Base-by-base conservation (phyloP, 2,888 invertebrate genomes). In the Falcaria lacertinaria region DNA sequence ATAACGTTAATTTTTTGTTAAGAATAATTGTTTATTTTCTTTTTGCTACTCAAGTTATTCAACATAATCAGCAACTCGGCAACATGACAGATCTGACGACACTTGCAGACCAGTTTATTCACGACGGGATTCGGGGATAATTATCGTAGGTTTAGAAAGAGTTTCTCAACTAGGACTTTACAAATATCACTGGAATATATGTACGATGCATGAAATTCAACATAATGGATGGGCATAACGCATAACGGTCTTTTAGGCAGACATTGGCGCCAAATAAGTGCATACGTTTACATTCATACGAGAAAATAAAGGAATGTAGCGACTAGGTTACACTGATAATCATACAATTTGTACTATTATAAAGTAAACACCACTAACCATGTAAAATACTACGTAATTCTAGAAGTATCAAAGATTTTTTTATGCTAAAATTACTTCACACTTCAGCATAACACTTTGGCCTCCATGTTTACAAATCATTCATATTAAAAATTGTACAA, bases 381-480 rank as follows among this genome's bases (percentile, higher is more conserved):
- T 58, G 63, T 61, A 44, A 44, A 57, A 62, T 57, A 60, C 53
- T 58, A 43, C 50, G 54, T 50, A 52, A 56, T 50, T 53, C 58
- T 54, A 50, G 43, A 57, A 57, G 52, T 44, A 56, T n/a, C 47
- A 54, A 62, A 52, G 50, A 51, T 28, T 28, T 57, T 59, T 60
- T 57, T 52, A 52, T 7, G 5, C 58, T 52, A 59, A 70, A 65
- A 66, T 68, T 69, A 70, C 59, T 74, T 70, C 59, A 76, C 70
- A 67, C 62, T 66, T 52, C 54, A 69, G 61, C 69, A 72, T 64
- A 75, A 75, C 76, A 80, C 80, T 80, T n/a, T 74, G 71, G 80
- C 87, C 84, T 80, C 89, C 89, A 89, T 89, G 88, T 89, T 89
- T 89, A 89, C 89, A 89, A 88, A 85, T 88, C 75, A 75, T 80